Conservation (phyloP, 2,888 invertebrate genomes). For the Clostera curtula region DNA sequence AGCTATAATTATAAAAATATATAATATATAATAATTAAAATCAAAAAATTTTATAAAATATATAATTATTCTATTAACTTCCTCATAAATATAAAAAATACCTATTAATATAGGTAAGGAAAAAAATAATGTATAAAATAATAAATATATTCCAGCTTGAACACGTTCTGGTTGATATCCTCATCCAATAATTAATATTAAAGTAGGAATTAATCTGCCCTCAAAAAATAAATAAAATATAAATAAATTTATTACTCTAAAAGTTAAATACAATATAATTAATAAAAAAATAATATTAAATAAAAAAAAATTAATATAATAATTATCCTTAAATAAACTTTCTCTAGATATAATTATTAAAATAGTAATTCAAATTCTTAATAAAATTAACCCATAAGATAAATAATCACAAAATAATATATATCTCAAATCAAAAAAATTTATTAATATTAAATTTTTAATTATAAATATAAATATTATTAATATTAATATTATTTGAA, state of each 20-base stretch:
- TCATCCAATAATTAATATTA: constrained; percentile 80
- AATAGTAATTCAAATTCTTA: constrained; percentile 76
- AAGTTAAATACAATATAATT: constrained; percentile 72
- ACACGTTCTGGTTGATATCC: constrained; percentile 81
- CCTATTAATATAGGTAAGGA: constrained; percentile 78
- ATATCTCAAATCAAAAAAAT: constrained; percentile 54
- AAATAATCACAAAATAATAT: constrained; percentile 65
- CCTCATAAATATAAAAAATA: constrained; percentile 68
- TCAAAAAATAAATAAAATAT: constrained; percentile 84
- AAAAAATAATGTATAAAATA: constrained; percentile 81
- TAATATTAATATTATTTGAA: constrained; percentile 67
- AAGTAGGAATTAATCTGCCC: constrained; percentile 78
- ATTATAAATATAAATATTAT: constrained; percentile 65
- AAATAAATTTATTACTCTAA: constrained; percentile 75
- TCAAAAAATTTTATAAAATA: constrained; percentile 63
- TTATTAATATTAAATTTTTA: constrained; percentile 40
- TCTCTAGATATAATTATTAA: constrained; percentile 76
- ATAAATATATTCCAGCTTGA: constrained; percentile 78
- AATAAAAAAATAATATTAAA: constrained; percentile 69
- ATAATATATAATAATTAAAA: constrained; percentile 60
- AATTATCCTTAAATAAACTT: constrained; percentile 53
- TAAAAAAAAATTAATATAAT: constrained; percentile 67
- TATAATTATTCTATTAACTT: constrained; percentile 64
- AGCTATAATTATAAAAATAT: constrained; percentile 72
- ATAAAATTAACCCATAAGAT: constrained; percentile 71